phyloP scores from a whole-genome alignment of 92 coral and sea anemone species.

The Palythoa grandis region DNA sequence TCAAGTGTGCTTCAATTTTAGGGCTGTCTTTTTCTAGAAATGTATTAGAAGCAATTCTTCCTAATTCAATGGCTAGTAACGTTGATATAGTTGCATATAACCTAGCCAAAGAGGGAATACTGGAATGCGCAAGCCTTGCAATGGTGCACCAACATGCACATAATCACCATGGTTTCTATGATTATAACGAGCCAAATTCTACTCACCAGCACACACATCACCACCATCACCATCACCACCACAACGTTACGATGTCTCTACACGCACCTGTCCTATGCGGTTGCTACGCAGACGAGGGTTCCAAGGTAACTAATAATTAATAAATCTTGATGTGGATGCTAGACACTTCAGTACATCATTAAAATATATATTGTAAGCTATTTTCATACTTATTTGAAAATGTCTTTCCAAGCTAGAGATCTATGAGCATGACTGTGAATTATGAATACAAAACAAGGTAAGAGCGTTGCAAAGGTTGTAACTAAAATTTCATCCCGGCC shows the following conservation, averaged over 20 bases:
- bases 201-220: conserved; percentile 92
- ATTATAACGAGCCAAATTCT: conserved; percentile 86
- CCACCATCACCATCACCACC: conserved; percentile 99
- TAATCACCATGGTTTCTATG: conserved; percentile 97
- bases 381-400: too few relatives aligned
- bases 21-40: conserved; percentile 81
- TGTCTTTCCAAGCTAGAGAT: too few relatives aligned
- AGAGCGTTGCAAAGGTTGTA: too few relatives aligned
- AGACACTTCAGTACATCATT: too few relatives aligned
- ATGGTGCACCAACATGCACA: conserved; percentile 91
- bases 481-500: too few relatives aligned
- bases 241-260: conserved; percentile 82
- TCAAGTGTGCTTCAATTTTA: conserved; percentile 91
- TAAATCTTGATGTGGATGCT: too few relatives aligned
- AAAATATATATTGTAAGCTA: too few relatives aligned
- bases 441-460: too few relatives aligned
- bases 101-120: conserved; percentile 84
- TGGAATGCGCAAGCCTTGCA: conserved; percentile 94
- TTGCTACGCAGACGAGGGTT: conserved; percentile 89
- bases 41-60: conserved; percentile 85
- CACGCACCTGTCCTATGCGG: conserved; percentile 95
- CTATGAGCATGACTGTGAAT: too few relatives aligned
- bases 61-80: conserved; percentile 61
- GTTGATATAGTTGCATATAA: conserved; percentile 84
- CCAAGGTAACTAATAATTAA: conserved; percentile 51